phyloP scores from a whole-genome alignment of 2,797 vertebrate species.

The Parambassis ranga region DNA sequence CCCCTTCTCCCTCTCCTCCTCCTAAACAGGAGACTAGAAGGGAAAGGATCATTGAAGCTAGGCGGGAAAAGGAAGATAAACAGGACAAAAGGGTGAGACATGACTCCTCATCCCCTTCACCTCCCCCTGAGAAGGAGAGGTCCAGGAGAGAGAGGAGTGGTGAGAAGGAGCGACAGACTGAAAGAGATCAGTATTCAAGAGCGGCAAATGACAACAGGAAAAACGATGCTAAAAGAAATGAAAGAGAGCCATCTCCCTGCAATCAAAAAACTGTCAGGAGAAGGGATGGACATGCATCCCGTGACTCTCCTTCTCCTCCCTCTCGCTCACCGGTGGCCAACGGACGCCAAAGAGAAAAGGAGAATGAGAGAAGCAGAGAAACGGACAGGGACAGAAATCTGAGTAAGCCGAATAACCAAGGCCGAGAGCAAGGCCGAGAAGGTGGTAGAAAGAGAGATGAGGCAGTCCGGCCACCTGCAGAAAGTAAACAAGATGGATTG shows the following conservation, averaged over 20 bases:
- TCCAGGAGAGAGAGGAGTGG: slow-evolving; percentile 38
- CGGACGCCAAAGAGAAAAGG: slow-evolving; percentile 52
- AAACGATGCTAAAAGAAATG: slow-evolving; percentile 31
- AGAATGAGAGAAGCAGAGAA: slow-evolving; percentile 41
- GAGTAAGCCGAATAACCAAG: slow-evolving; percentile 22
- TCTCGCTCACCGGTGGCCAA: slow-evolving; percentile 47
- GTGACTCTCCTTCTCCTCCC: slow-evolving; percentile 34
- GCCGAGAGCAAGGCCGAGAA: slow-evolving; percentile 14
- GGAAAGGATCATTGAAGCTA: slow-evolving; percentile 40
- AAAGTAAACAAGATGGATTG: background rate
- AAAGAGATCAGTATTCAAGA: slow-evolving; percentile 2
- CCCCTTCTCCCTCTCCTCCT: slow-evolving; percentile 36
- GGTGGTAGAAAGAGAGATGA: slow-evolving; percentile 16
- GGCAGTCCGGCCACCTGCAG: background rate
- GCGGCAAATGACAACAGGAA: slow-evolving; percentile 26
- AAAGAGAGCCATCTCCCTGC: slow-evolving; percentile 36
- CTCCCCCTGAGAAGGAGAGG: slow-evolving; percentile 48
- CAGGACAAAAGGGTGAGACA: slow-evolving; percentile 45
- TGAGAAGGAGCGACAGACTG: slow-evolving; percentile 38
- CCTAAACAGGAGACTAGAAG: slow-evolving; percentile 46
- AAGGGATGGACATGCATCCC: slow-evolving; percentile 14
- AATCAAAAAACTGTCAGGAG: slow-evolving; percentile 39
- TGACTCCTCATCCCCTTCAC: slow-evolving; percentile 52
- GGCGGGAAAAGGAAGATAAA: slow-evolving; percentile 43
- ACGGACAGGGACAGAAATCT: slow-evolving; percentile 2